phyloP scores from a whole-genome alignment of 2,113 vertebrate genomes.

The Microcebus lehilahytsara region DNA sequence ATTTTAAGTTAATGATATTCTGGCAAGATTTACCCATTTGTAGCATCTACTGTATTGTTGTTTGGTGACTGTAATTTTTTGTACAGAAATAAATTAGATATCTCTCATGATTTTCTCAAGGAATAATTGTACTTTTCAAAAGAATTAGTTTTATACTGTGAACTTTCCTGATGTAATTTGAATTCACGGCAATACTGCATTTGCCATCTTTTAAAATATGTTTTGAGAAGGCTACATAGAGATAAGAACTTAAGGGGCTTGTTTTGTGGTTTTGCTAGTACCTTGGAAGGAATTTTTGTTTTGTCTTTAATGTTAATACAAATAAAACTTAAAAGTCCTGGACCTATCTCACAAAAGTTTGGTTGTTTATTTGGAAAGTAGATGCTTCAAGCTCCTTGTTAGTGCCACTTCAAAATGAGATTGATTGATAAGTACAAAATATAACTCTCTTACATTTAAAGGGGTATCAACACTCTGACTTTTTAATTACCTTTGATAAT shows the following conservation, averaged over 20 bases:
- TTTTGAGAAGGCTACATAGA: not conserved
- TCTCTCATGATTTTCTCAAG: not conserved
- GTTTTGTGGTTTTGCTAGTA: not conserved
- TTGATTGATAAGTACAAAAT: not conserved
- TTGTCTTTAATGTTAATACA: not conserved
- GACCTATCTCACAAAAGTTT: not conserved
- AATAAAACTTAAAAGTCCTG: not conserved
- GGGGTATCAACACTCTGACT: not conserved
- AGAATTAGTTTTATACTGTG: not conserved
- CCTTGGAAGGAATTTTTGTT: slow-evolving; percentile 2
- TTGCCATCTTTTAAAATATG: not conserved
- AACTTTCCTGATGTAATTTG: not conserved
- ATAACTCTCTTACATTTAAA: slow-evolving; percentile 8
- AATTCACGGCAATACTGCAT: not conserved
- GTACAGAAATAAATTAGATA: not conserved
- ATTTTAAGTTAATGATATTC: not conserved
- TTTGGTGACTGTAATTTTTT: not conserved
- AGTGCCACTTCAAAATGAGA: not conserved
- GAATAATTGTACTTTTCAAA: not conserved
- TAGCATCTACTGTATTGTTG: not conserved
- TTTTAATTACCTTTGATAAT: not conserved
- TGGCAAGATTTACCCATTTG: not conserved
- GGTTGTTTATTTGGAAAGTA: not conserved
- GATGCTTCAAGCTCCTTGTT: not conserved
- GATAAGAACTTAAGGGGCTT: not conserved